Evolutionary conservation across 2,888 invertebrate species (phyloP), one percentile per base, ranked within the genome.

Genomic region (Embidobia sp.): DNA sequence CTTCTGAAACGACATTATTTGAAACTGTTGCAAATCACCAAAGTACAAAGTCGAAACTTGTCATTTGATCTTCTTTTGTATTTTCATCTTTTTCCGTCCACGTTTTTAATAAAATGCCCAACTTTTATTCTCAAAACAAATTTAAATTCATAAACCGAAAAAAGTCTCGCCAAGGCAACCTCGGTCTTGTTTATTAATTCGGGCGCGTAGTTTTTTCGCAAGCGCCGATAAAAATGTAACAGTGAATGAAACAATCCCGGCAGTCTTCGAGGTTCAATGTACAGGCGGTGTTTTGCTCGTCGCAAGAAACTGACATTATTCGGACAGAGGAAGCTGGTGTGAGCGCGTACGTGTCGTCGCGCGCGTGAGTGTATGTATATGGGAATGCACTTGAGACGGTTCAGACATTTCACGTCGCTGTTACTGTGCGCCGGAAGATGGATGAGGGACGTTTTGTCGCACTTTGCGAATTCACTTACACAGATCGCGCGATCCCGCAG

Each of bases 231-330:
- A 35, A 55, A 42, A 42, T 29, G 70, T 59, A 44, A 44, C 19
- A 19, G 31, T 46, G 63, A 63, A 63, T 48, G 46, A 46, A 72
- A 53, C 63, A 59, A 44, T 59, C 33, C 53, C 19, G 55, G 31
- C 61, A 49, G 40, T n/a, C n/a, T n/a, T n/a, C n/a, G n/a, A n/a
- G n/a, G n/a, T n/a, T n/a, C n/a, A n/a, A n/a, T n/a, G n/a, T n/a
- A n/a, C n/a, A 77, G 80, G 77, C 76, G 72, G 75, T 80, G 79
- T 80, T 82, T 80, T 79, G 70, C 70, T 40, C 49, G 74, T 78
- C 53, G 77, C 77, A 53, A 77, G 76, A 74, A 64, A 72, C 37
- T 70, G 44, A 66, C 72, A 66, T 78, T 67, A 48, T 75, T 63
- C 59, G 42, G 73, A 37, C 67, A 53, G 8, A 31, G 42, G 31